Base-by-base conservation (phyloP, 2,113 vertebrate species). In the Phasianus colchicus region DNA sequence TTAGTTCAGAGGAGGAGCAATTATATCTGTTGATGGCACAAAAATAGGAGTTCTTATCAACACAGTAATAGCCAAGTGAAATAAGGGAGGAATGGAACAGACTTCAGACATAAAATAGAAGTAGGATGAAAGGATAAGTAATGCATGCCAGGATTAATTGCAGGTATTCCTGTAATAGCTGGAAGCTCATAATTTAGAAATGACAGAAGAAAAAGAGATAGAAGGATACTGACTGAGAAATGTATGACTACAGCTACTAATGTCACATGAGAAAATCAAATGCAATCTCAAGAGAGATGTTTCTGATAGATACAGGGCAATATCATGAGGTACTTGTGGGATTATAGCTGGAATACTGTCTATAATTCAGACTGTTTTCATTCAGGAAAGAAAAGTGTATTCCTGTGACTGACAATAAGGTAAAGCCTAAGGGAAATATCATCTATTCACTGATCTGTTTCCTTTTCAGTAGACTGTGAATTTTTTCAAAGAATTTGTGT, bases 111-210 rank as follows among this genome's bases (percentile, higher is more conserved):
- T 42, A 38, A 86, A 94, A 77, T 25, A 90, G 63, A 90, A 58
- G n/a, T 32, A 69, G 25, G 30, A 78, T 94, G 90, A 94, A 89
- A 95, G 19, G 88, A 92, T 92, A 94, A 96, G 54, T 92, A 88
- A 75, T 72, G 54, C 75, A 45, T 86, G 80, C 66, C 86, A 92
- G 71, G 58, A 65, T 79, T 94, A 93, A 96, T 94, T 90, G 77
- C n/a, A 78, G 54, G 45, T 82, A 84, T 94, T 86, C 54, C 48
- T 89, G 20, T 84, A 82, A 86, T 61, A 93, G 84, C 73, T 92
- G 69, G 81, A 92, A 94, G 54, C 76, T 93, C 7, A 6, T 89
- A 84, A 90, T 94, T 96, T 78, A 69, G 86, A 82, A 75, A 70
- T 92, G 86, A 93, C 86, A 95, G 86, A 81, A 75, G 64, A 86